Conservation (phyloP, 2,888 invertebrate genomes). For the Pollenia amentaria region DNA sequence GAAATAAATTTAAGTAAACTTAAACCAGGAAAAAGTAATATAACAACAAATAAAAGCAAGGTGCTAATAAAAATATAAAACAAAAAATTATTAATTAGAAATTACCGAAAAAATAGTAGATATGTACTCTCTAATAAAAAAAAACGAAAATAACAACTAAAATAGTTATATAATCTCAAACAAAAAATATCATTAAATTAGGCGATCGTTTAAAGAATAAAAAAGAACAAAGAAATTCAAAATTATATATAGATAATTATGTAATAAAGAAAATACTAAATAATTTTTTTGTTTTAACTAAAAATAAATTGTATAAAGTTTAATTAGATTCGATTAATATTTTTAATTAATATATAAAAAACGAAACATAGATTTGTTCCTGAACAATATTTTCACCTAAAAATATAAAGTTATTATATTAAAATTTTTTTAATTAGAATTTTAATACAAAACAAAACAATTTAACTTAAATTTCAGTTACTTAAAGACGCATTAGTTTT, state of each 20-base stretch:
- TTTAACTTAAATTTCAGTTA: constrained; percentile 74
- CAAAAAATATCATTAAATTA: constrained; percentile 72
- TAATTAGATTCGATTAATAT: constrained; percentile 50
- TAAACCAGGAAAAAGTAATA: constrained; percentile 63
- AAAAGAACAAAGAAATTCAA: constrained; percentile 22
- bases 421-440: constrained; percentile 61
- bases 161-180: constrained; percentile 68
- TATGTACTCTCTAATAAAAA: constrained; percentile 50
- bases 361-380: constrained; percentile 72
- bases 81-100: constrained; percentile 53
- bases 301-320: constrained; percentile 57
- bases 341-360: constrained; percentile 46
- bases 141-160: constrained; percentile 17
- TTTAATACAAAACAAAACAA: constrained; percentile 49
- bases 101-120: constrained; percentile 45
- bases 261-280: constrained; percentile 30
- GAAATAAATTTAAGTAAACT: background rate
- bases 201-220: constrained; percentile 61
- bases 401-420: constrained; percentile 38
- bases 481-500: constrained; percentile 80
- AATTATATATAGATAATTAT: constrained; percentile 43
- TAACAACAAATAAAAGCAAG: constrained; percentile 72
- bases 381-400: constrained; percentile 70
- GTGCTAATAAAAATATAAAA: constrained; percentile 71
- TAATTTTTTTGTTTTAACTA: constrained; percentile 60